Base-by-base conservation (phyloP, 2,113 vertebrate genomes). In the Neogobius melanostomus region DNA sequence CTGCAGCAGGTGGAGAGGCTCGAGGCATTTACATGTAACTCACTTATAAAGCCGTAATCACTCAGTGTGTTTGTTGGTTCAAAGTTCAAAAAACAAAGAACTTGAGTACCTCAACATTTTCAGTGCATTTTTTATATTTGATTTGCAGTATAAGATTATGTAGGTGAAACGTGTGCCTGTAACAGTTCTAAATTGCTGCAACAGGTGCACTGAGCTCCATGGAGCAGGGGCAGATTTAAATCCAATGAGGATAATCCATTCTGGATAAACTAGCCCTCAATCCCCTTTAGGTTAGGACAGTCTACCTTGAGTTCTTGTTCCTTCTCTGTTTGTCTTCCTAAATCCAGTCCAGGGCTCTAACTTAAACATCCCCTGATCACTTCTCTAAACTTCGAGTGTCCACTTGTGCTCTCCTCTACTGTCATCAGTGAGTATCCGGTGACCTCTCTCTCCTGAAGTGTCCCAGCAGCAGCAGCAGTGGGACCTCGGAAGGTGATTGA, bases 401-500 rank as follows among this genome's bases (percentile, higher is more conserved):
- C 57, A 49, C 76, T 54, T 52, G 66, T 62, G 66, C 67, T 85
- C 75, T 81, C 79, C 79, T 87, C 72, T 67, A 12, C 83, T 85
- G 88, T 86, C 80, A 87, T 80, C 75, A 7, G 49, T 54, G 74
- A 82, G 83, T 87, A 78, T 78, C 82, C 68, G 59, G 69, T 84
- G 85, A 89, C 83, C 88, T 84, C 73, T 70, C 64, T 71, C 44
- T 77, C 76, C 72, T 14, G 1, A 83, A 64, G 8, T 70, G 69
- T 64, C 42, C 66, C 56, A 53, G 78, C 69, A 79, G 71, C 69
- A 79, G 71, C 80, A 57, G 64, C 77, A 44, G 79, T 28, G 53
- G 17, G 53, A 61, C 77, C 82, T 83, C 81, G 64, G 73, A 85
- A 87, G 84, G 84, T 91, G 90, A 90, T 90, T 91, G 89, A 92